Percentiles rank a stretch among this genome's conserved stretches.
phyloP scores from a whole-genome alignment of 53 echinoderm and acorn worm species.

The Luidia sarsii region DNA sequence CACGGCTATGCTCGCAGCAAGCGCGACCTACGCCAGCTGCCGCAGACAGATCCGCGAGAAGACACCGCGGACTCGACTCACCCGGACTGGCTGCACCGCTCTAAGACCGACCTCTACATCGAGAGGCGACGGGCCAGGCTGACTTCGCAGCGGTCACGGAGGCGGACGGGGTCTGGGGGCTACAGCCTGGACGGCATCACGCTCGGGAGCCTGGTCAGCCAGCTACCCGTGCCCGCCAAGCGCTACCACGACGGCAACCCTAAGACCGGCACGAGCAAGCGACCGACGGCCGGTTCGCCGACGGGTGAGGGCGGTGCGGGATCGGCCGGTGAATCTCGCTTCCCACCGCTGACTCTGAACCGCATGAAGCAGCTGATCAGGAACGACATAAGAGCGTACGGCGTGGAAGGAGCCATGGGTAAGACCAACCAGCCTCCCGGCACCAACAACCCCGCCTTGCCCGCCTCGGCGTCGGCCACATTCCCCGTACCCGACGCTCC shows the following conservation, averaged over 20 bases:
- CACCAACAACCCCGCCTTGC: slow-evolving; percentile 14
- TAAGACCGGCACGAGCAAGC: slow-evolving; percentile 5
- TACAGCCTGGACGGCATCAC: slow-evolving; percentile 78
- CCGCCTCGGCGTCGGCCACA: not conserved
- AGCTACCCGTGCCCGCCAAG: slow-evolving; percentile 56
- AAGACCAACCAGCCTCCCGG: slow-evolving; percentile 5
- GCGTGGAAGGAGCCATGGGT: not conserved
- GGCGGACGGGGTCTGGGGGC: slow-evolving; percentile 36
- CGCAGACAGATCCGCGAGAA: slow-evolving; percentile 90
- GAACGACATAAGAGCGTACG: slow-evolving; percentile 34
- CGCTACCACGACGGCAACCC: slow-evolving; percentile 16
- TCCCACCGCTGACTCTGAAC: slow-evolving; percentile 72
- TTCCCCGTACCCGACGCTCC: slow-evolving; percentile 27
- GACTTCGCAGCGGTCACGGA: slow-evolving; percentile 30
- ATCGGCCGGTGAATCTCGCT: slow-evolving; percentile 53
- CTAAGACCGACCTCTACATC: slow-evolving; percentile 94
- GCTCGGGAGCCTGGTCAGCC: slow-evolving; percentile 73
- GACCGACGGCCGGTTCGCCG: not conserved
- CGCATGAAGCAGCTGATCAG: slow-evolving; percentile 57
- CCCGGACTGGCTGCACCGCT: slow-evolving; percentile 86
- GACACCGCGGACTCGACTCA: slow-evolving; percentile 46
- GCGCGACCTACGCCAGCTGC: slow-evolving; percentile 69
- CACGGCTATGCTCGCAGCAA: slow-evolving; percentile 82
- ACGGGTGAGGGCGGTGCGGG: not conserved
- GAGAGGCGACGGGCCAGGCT: slow-evolving; percentile 81